Evolutionary conservation across 2,888 invertebrate genomes (phyloP), one percentile per base, ranked within the genome.

Genomic region (Masnerella sp.): DNA sequence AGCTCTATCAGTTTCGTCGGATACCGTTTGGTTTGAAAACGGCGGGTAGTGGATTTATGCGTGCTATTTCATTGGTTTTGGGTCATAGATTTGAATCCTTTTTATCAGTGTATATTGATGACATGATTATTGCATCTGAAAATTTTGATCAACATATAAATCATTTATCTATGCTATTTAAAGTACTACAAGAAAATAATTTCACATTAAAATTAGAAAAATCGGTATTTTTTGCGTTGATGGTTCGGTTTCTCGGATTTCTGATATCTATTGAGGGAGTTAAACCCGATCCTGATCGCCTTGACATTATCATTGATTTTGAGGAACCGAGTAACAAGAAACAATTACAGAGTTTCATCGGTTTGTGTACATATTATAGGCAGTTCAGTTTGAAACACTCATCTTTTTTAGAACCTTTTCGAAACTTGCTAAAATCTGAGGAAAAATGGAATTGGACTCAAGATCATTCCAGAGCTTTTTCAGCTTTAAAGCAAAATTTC

Each of bases 271-370:
- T 18, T 2, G 14, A 38, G 2, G 52, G 61, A 8, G 34, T 69
- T 11, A 5, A n/a, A 14, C 54, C 61, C n/a, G 30, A 45, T 18
- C 12, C 17, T 0, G 69, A 61, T 36, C 38, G 32, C 0, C 11
- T 59, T 0, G 8, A 47, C 8, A 17, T 36, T 0, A 69, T 69
- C 17, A 5, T 28, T 18, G 51, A 80, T 2, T 82, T 79, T 61
- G 75, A 77, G 11, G 34, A 34, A n/a, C 81, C 82, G 0, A 59
- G 54, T 11, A 80, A 78, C 22, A 32, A 76, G 40, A 79, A 79
- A 65, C 77, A 82, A 22, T 28, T 83, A 2, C 67, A 80, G 36
- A 32, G 38, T 25, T 77, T 81, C 67, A 5, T 74, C 8, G 74
- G 74, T 0, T 11, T 61, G 2, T 74, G 74, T 18, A 70, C 51